Evolutionary conservation across 1,140 invertebrate species (phyloP).

Genomic region (Harpegnathos saltator): DNA sequence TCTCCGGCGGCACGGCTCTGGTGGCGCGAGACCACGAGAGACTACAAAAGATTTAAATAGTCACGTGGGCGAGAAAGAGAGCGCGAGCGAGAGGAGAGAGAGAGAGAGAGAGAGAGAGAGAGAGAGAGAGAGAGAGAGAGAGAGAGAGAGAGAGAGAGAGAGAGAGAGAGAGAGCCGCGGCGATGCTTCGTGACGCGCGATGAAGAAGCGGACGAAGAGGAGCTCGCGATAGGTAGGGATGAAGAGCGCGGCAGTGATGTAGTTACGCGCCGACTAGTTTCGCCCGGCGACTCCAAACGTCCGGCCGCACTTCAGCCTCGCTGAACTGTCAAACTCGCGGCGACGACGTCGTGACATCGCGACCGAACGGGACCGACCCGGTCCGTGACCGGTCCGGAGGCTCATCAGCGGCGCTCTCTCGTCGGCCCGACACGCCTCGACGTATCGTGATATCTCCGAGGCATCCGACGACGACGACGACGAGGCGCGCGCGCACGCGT

Average conservation of each 20-base stretch:
- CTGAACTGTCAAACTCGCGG: constrained; percentile 40
- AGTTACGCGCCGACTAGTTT: constrained; percentile 76
- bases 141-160: constrained; percentile 23
- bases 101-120: constrained; percentile 7
- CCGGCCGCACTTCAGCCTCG: constrained; percentile 64
- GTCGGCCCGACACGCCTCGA: background rate
- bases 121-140: constrained; percentile 18
- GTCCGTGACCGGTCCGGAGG: background rate
- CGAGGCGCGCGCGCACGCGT: constrained; percentile 34
- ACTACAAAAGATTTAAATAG: constrained; percentile 82
- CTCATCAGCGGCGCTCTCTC: background rate
- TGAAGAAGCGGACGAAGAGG: constrained; percentile 67
- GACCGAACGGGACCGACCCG: no score
- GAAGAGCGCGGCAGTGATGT: constrained; percentile 73
- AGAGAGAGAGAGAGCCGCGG: constrained; percentile 6
- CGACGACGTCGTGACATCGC: background rate
- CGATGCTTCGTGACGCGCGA: constrained; percentile 64
- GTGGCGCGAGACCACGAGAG: constrained; percentile 39
- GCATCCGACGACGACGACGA: constrained; percentile 4
- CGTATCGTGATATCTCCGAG: constrained; percentile 10
- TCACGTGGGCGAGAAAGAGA: constrained; percentile 65
- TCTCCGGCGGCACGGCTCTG: constrained; percentile 23
- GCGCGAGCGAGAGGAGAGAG: no score
- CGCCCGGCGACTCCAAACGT: constrained; percentile 74
- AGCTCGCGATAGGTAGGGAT: constrained; percentile 73